Evolutionary conservation across 2,888 invertebrate species (phyloP).

Genomic region (Chloroclystis v-ata): DNA sequence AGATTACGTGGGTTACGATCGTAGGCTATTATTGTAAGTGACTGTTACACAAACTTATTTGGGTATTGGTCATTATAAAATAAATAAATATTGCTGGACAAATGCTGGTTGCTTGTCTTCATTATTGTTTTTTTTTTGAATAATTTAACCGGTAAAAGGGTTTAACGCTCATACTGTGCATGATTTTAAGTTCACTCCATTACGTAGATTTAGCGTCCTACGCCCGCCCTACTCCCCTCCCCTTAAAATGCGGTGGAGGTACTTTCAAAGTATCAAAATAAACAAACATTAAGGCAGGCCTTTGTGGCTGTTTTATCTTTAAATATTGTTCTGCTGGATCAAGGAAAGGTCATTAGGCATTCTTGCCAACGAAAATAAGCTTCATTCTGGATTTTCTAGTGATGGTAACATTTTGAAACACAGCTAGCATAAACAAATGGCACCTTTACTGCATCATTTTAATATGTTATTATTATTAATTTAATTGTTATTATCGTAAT

Average conservation of each 20-base stretch:
- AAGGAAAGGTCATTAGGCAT: not conserved
- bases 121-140: too few relatives aligned
- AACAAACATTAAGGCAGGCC: conserved; percentile 4
- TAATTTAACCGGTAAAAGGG: conserved; percentile 1
- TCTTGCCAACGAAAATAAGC: not conserved
- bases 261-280: conserved; percentile 7
- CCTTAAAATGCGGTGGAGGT: not conserved
- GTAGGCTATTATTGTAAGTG: too few relatives aligned
- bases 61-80: too few relatives aligned
- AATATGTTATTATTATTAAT: too few relatives aligned
- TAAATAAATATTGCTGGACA: too few relatives aligned
- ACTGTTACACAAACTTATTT: too few relatives aligned
- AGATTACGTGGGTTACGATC: too few relatives aligned
- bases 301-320: conserved; percentile 5
- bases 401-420: not conserved
- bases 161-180: conserved; percentile 1
- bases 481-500: too few relatives aligned
- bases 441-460: too few relatives aligned
- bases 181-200: conserved; percentile 2
- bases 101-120: too few relatives aligned
- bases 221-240: not conserved
- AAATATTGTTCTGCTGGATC: conserved; percentile 3
- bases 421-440: too few relatives aligned
- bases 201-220: conserved; percentile 8
- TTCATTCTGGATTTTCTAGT: not conserved